A percentile compares a stretch with the other conserved stretches of the same genome.
Conservation (phyloP, 2,888 invertebrate genomes). For the Temnothorax unifasciatus region DNA sequence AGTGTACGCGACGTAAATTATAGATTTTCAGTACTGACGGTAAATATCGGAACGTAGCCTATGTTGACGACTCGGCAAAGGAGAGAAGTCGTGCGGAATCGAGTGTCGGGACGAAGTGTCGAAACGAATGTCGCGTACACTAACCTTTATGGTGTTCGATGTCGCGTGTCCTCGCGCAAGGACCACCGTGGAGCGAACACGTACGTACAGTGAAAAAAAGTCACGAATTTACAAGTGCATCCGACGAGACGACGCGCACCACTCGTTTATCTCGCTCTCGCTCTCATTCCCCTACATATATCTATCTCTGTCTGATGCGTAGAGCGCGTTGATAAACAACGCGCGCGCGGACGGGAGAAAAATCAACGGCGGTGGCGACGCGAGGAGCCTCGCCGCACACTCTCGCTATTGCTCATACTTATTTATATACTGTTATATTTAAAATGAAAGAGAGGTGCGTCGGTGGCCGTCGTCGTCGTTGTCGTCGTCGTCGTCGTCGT, state of each 20-base stretch:
- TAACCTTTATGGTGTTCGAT: conserved; percentile 82
- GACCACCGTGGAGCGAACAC: conserved; percentile 74
- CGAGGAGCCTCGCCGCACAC: conserved; percentile 78
- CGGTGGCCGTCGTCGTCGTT: conserved; percentile 43
- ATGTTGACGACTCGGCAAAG: no score
- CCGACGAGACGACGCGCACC: conserved; percentile 56
- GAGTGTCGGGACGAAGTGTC: not conserved
- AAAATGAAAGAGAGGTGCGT: conserved; percentile 83
- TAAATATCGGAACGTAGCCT: no score
- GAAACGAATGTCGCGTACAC: conserved; percentile 66
- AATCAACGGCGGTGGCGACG: conserved; percentile 71
- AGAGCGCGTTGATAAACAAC: conserved; percentile 50
- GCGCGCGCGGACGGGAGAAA: conserved; percentile 57
- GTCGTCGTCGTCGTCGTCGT: conserved; percentile 40
- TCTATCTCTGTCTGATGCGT: conserved; percentile 60
- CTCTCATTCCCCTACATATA: not conserved
- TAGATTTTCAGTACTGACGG: no score
- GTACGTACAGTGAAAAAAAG: conserved; percentile 74
- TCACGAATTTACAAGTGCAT: conserved; percentile 74
- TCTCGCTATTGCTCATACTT: conserved; percentile 86
- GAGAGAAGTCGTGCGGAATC: not conserved
- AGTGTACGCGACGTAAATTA: no score
- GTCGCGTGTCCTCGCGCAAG: conserved; percentile 80
- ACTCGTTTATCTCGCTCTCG: conserved; percentile 59
- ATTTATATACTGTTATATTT: conserved; percentile 86